A percentile compares a stretch with the other conserved stretches of the same genome.
These are phyloP conservation scores for Ptyas mucosa DNA, from an alignment of 2,113 vertebrate genomes.

Conservation along the genomic window DNA sequence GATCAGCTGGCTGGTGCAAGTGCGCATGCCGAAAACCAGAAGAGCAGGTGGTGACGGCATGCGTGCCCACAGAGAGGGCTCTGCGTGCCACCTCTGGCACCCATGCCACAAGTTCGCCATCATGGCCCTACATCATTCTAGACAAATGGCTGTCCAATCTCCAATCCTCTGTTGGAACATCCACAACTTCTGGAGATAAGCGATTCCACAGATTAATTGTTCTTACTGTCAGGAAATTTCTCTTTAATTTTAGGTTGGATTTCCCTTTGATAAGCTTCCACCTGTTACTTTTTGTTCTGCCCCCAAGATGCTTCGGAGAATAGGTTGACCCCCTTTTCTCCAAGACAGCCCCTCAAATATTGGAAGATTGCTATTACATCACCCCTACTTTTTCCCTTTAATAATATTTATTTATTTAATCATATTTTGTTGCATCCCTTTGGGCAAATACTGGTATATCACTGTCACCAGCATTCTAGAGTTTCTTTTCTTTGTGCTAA, in stretches of 20 bases:
- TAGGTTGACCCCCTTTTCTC: not conserved
- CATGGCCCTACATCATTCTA: too few relatives aligned
- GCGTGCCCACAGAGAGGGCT: too few relatives aligned
- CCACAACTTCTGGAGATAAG: not conserved
- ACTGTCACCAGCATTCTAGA: not conserved
- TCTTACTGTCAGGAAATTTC: not conserved
- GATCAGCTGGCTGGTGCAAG: too few relatives aligned
- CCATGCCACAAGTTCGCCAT: too few relatives aligned
- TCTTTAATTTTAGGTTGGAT: not conserved
- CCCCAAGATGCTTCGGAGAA: not conserved
- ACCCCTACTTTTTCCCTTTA: not conserved
- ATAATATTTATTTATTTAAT: not conserved
- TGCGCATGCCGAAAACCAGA: too few relatives aligned
- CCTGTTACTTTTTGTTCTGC: not conserved
- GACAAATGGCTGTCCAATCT: not conserved
- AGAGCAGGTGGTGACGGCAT: too few relatives aligned
- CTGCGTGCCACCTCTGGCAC: too few relatives aligned
- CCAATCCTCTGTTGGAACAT: not conserved
- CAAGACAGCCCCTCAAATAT: not conserved
- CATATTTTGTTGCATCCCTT: not conserved
- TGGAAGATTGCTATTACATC: not conserved
- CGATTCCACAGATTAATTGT: not conserved
- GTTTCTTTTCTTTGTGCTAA: not conserved
- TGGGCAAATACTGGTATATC: not conserved
- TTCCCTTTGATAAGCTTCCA: not conserved